Percentiles rank a stretch among this genome's conserved stretches.
These are phyloP conservation scores for Mesocentrotus franciscanus DNA, from an alignment of 53 echinoderm and acorn worm species.

Conservation along the genomic window DNA sequence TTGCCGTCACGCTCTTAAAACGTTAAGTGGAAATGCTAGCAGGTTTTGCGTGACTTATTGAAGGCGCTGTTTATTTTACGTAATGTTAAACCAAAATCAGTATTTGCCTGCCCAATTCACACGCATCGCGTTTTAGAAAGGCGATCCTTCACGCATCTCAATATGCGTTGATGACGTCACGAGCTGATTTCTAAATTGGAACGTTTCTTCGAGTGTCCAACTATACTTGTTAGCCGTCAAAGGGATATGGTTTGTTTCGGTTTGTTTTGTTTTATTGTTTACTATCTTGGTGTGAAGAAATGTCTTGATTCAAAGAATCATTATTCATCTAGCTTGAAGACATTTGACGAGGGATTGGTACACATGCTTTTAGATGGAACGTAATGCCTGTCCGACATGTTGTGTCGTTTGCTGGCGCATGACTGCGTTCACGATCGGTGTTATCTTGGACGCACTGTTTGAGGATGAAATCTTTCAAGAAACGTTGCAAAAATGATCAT, in stretches of 20 bases:
- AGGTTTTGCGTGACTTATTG: slow-evolving; percentile 54
- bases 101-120: slow-evolving; percentile 55
- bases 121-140: background rate
- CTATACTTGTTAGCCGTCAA: background rate
- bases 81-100: slow-evolving; percentile 54
- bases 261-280: background rate
- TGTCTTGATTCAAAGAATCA: background rate
- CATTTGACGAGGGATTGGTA: background rate
- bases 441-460: no score
- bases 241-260: background rate
- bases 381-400: no score
- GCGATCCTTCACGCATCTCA: slow-evolving; percentile 1
- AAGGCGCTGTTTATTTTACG: slow-evolving; percentile 41
- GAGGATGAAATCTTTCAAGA: no score
- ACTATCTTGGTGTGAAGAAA: background rate
- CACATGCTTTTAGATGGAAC: background rate
- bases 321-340: background rate
- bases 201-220: background rate
- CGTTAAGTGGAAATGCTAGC: slow-evolving; percentile 57
- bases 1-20: slow-evolving; percentile 13
- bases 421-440: no score
- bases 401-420: no score
- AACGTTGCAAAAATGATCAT: no score
- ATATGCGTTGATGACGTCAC: slow-evolving; percentile 32
- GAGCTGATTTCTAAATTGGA: background rate